Conservation (phyloP, 2,888 invertebrate genomes). For the Ischnus inquisitorius region DNA sequence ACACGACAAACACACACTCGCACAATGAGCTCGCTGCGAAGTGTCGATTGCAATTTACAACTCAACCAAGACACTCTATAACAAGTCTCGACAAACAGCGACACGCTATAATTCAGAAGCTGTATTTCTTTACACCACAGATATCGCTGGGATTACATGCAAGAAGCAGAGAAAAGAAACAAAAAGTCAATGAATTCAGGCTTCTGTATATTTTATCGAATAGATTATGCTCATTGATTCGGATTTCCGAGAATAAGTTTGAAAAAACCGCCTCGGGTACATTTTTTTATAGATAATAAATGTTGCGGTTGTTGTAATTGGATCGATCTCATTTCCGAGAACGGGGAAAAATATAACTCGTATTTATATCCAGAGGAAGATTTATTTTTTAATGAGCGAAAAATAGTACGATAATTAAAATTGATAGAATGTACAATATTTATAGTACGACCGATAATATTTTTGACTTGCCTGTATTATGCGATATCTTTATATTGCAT, state of each 20-base stretch:
- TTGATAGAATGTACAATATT: background rate
- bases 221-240: background rate
- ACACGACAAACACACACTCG: slow-evolving; percentile 18
- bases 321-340: no score
- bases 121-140: slow-evolving; percentile 2
- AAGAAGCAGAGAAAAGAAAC: background rate
- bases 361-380: no score
- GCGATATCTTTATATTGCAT: background rate
- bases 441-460: background rate
- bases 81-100: slow-evolving; percentile 44
- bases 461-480: background rate
- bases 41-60: slow-evolving; percentile 71
- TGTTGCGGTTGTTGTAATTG: background rate
- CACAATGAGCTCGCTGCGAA: slow-evolving; percentile 45
- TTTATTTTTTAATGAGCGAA: no score
- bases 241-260: background rate
- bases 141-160: slow-evolving; percentile 4
- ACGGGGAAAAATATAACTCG: no score
- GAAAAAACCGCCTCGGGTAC: background rate
- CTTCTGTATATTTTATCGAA: background rate
- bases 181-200: background rate
- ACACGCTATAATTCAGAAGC: slow-evolving; percentile 51
- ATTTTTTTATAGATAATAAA: background rate
- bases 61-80: slow-evolving; percentile 50
- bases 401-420: background rate